Evolutionary conservation across 2,113 vertebrate species (phyloP), one percentile per base, ranked within the genome.

Genomic region (Cyanistes caeruleus): DNA sequence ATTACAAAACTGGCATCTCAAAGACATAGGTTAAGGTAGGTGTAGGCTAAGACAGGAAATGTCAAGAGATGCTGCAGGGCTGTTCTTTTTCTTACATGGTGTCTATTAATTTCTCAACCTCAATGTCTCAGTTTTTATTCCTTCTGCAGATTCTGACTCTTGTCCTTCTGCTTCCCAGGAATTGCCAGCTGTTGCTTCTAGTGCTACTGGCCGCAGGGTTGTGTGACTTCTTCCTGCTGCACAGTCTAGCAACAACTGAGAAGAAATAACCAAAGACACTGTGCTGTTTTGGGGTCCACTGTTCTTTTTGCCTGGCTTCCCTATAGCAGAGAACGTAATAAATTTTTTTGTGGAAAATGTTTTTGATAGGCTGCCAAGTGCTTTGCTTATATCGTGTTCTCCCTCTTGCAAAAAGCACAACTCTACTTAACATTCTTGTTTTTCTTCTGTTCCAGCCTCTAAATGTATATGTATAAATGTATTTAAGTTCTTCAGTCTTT

Each of bases 401-500:
- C 35, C 31, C 22, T 7, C 14, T 51, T 85, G 18, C 17, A 44
- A 41, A 39, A 70, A 70, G 59, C 1, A 0, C 23, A 82, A 21
- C 7, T 65, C 25, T 48, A 7, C 46, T 58, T 78, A 58, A 62
- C 25, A 17, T 58, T 51, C 13, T 55, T 65, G 25, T 1, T 56
- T 87, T 60, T 17, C 33, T 78, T 65, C 51, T 55, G 19, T 65
- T 62, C 27, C 64, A 35, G 8, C 16, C 6, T 80, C 55, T 35
- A 70, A 46, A 62, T 48, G 5, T 53, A 7, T 39, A 24, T 0
- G 1, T 46, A 5, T 49, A 2, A 7, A 30, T 33, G 8, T 33
- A 49, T 72, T 65, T 52, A 60, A n/a, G 19, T 65, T 77, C 12
- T 65, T 83, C 35, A 41, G 27, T 12, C 15, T 67, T 55, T 31